These are phyloP conservation scores for Aphodius granarius DNA, from an alignment of 2,888 invertebrate species.

Conservation along the genomic window DNA sequence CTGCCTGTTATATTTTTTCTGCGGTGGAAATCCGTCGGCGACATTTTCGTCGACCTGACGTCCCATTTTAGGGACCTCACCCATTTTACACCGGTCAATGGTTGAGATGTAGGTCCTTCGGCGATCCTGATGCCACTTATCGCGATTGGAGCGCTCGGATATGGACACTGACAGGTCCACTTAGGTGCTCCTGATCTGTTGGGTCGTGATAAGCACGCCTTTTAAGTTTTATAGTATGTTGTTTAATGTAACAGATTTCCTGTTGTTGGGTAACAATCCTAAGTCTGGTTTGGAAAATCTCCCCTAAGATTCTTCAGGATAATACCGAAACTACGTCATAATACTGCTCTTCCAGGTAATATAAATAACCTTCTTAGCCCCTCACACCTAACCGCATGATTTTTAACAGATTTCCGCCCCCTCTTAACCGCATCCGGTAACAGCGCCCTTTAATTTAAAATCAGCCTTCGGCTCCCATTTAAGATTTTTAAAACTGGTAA, in stretches of 20 bases:
- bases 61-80: background rate
- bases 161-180: slow-evolving; percentile 8
- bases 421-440: background rate
- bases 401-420: background rate
- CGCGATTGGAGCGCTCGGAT: slow-evolving; percentile 10
- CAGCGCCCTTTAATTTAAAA: background rate
- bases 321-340: background rate
- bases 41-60: slow-evolving; percentile 8
- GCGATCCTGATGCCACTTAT: slow-evolving; percentile 9
- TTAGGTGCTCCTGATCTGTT: background rate
- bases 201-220: background rate
- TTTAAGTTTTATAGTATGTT: background rate
- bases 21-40: background rate
- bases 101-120: background rate
- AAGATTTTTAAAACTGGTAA: background rate
- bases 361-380: background rate
- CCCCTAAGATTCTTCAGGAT: background rate
- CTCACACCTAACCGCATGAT: background rate
- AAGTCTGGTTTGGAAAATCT: background rate
- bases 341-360: background rate
- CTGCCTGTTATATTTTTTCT: background rate
- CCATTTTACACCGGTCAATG: background rate
- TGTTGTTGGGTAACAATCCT: too few species aligned
- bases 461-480: background rate
- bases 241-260: background rate